Evolutionary conservation across 2,888 invertebrate species (phyloP), one percentile per base, ranked within the genome.

Genomic region (Geotrupes spiniger): DNA sequence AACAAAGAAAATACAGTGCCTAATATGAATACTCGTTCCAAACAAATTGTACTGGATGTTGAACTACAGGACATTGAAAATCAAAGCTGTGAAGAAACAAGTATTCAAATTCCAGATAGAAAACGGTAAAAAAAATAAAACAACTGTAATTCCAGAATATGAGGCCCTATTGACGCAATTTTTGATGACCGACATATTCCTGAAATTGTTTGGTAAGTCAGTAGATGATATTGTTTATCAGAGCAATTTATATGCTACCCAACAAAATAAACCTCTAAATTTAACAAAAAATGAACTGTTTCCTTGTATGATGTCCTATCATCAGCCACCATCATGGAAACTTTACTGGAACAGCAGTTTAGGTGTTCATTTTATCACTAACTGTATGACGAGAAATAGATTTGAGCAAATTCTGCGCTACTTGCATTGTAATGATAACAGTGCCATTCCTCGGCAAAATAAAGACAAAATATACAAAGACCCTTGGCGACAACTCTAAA

Each of bases 381-480:
- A 42, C 15, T 31, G 33, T 36, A 42, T 42, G 42, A 12, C 42
- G 33, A 11, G 39, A 25, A 46, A 46, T 28, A 25, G 46, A 40
- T 46, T 46, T 40, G 46, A 46, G 16, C 39, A 46, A 40, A 46
- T 46, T 21, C 29, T 46, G 12, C 27, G 39, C 9, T 46, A 28
- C 27, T 15, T 46, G 12, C 46, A 46, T 25, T 38, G 31, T 38
- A 46, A 46, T 26, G 38, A 46, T 28, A 46, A 46, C 21, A 12
- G 29, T 28, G 27, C 12, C 3, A 40, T 40, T 11, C 15, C 38
- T 37, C 39, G 15, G 27, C 15, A 39, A 11, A 46, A 46, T 16
- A 46, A 46, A 28, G 46, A 46, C 21, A 46, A 16, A 11, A 11
- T 38, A 14, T 38, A 38, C 11, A 38, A 38, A 44, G 44, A 44